phyloP scores from a whole-genome alignment of 2,797 vertebrate species.

The Knipowitschia caucasica region DNA sequence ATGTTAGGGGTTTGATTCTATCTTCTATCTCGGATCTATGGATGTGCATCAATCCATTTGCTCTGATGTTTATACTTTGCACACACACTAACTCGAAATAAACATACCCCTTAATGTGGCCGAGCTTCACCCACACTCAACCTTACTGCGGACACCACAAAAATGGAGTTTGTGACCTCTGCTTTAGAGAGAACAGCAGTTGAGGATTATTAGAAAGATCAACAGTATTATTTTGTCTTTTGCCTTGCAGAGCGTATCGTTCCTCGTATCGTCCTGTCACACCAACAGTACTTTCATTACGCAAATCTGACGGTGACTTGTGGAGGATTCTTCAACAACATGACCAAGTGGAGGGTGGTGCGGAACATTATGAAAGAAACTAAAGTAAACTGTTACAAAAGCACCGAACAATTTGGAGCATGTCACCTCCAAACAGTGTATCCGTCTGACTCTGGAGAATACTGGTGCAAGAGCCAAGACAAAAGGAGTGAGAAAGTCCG shows the following conservation, averaged over 20 bases:
- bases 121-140: too few relatives aligned
- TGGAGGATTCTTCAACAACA: neutral
- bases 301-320: neutral
- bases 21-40: too few relatives aligned
- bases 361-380: neutral
- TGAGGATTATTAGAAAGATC: neutral
- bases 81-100: too few relatives aligned
- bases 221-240: neutral
- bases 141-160: too few relatives aligned
- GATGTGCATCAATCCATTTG: too few relatives aligned
- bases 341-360: constrained; percentile 6
- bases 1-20: too few relatives aligned
- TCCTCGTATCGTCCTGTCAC: neutral
- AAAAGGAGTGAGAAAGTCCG: neutral
- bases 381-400: neutral
- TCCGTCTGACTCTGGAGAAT: neutral
- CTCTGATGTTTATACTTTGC: too few relatives aligned
- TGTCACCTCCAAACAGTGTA: neutral
- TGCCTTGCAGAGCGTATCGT: neutral
- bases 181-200: too few relatives aligned
- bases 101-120: too few relatives aligned
- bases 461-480: neutral
- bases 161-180: too few relatives aligned
- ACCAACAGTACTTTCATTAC: neutral
- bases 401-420: accelerated